These are phyloP conservation scores for Sminthurides bifidus DNA, from an alignment of 1,140 invertebrate species.

Conservation along the genomic window DNA sequence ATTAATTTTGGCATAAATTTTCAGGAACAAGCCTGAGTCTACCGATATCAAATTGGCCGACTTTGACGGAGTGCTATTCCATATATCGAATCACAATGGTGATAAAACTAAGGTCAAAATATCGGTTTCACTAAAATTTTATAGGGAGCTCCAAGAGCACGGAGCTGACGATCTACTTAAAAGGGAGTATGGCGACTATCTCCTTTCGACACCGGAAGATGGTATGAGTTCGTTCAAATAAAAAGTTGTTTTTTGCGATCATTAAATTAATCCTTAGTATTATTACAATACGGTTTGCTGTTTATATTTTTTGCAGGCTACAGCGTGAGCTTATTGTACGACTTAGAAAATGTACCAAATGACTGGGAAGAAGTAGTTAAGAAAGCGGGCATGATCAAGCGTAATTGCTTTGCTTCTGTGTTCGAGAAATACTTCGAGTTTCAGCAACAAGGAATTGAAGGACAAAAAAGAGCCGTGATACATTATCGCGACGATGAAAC, in stretches of 20 bases:
- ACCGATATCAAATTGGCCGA: conserved; percentile 89
- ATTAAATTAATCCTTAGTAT: conserved; percentile 1
- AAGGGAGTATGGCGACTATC: conserved; percentile 67
- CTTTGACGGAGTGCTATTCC: conserved; percentile 97
- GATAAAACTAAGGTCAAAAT: conserved; percentile 96
- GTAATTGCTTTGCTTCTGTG: conserved; percentile 98
- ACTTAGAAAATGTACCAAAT: conserved; percentile 81
- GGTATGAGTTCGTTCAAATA: conserved; percentile 44
- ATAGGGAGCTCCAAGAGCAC: conserved; percentile 94
- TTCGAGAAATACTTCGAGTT: conserved; percentile 99
- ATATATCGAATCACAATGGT: conserved; percentile 90
- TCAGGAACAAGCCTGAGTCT: conserved; percentile 83
- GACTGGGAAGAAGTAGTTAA: conserved; percentile 80
- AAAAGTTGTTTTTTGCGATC: conserved; percentile 13
- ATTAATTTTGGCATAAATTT: no score
- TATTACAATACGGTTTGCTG: background rate
- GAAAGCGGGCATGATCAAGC: conserved; percentile 87
- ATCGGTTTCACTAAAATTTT: conserved; percentile 39
- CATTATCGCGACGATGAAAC: conserved; percentile 99
- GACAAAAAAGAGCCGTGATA: conserved; percentile 89
- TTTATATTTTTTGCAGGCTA: conserved; percentile 54
- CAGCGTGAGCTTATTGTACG: conserved; percentile 86
- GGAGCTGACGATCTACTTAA: conserved; percentile 93
- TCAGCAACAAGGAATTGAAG: conserved; percentile 81
- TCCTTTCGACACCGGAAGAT: conserved; percentile 68